Conservation (phyloP, 2,888 invertebrate genomes). For the Pterobdella sp. region DNA sequence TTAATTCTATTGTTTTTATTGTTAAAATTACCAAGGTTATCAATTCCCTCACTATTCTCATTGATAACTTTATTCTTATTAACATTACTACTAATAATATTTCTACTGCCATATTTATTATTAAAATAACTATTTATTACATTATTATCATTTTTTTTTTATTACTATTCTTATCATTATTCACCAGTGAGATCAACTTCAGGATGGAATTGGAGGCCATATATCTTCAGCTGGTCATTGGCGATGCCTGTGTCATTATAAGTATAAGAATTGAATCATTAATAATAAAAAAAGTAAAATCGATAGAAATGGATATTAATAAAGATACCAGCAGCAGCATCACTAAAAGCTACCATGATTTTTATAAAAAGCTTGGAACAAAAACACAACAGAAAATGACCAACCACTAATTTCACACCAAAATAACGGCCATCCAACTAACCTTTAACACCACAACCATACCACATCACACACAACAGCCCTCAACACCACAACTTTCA, state of each 20-base stretch:
- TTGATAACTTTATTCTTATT: too few relatives aligned
- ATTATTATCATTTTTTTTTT: neutral
- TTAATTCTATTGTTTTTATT: too few relatives aligned
- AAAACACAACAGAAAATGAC: too few relatives aligned
- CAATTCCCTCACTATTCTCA: too few relatives aligned
- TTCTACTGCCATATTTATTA: too few relatives aligned
- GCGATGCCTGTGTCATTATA: slow-evolving; percentile 62
- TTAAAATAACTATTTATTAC: too few relatives aligned
- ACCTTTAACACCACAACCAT: neutral
- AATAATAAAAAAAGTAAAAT: too few relatives aligned
- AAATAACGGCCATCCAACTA: neutral
- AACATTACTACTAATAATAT: neutral
- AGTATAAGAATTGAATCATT: too few relatives aligned
- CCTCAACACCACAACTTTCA: neutral
- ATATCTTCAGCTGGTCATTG: slow-evolving; percentile 70
- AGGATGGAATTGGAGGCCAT: slow-evolving; percentile 95
- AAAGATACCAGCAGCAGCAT: neutral
- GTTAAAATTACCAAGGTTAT: too few relatives aligned
- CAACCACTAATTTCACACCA: neutral
- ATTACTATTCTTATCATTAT: neutral
- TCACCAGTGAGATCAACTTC: slow-evolving; percentile 80
- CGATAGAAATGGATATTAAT: too few relatives aligned
- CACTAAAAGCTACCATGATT: too few relatives aligned
- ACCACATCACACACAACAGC: neutral
- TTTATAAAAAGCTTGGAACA: too few relatives aligned